Conservation (phyloP, 1,140 invertebrate genomes). For the Sitobion miscanthi region DNA sequence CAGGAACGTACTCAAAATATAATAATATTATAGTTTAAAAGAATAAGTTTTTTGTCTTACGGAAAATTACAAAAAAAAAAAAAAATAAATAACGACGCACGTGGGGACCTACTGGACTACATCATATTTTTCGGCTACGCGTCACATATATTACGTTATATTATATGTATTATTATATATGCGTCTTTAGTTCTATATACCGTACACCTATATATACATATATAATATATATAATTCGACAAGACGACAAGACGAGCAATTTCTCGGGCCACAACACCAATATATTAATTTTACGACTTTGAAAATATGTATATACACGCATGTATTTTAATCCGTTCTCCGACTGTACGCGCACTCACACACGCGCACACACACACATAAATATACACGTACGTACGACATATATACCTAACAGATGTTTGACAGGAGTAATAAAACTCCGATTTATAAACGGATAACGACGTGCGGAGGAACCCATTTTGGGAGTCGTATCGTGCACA, state of each 20-base stretch:
- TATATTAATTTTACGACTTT: constrained; percentile 35
- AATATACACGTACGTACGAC: neutral
- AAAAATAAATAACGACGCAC: neutral
- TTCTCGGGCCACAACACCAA: constrained; percentile 3
- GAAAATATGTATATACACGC: neutral
- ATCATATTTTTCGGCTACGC: neutral
- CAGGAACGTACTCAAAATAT: neutral
- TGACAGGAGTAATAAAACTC: constrained; percentile 52
- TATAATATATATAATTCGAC: neutral
- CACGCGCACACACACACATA: neutral
- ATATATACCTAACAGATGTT: constrained; percentile 46
- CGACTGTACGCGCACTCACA: neutral
- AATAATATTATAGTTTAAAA: neutral
- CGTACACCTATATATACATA: neutral
- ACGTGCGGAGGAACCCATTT: constrained; percentile 40
- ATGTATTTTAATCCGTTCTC: constrained; percentile 41
- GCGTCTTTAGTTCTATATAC: constrained; percentile 3
- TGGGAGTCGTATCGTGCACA: constrained; percentile 19
- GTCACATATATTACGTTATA: neutral
- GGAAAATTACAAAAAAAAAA: neutral
- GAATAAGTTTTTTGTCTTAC: neutral
- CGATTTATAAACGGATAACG: constrained; percentile 54
- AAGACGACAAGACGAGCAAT: constrained; percentile 11
- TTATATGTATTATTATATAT: neutral
- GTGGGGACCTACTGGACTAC: neutral